Conservation (phyloP, 1,140 invertebrate genomes). For the Lamellibrachia luymesi region DNA sequence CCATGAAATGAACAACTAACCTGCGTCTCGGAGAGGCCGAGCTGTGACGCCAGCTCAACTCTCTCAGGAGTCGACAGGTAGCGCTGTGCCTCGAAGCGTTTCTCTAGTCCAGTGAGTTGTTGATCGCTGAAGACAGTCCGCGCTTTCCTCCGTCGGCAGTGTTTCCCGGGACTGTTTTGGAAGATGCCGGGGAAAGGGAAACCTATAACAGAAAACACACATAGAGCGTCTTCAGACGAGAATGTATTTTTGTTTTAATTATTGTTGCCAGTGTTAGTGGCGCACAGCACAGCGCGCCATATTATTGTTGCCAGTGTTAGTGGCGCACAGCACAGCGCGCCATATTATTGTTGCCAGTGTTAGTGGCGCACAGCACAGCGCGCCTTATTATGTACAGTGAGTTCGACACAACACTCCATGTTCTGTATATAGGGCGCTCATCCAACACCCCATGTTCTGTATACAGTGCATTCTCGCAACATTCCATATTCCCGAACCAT, state of each 20-base stretch:
- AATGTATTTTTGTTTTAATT: too few relatives aligned
- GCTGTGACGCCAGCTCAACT: slow-evolving; percentile 55
- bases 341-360: too few relatives aligned
- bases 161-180: slow-evolving; percentile 72
- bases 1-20: slow-evolving; percentile 28
- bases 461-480: background rate
- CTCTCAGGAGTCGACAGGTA: slow-evolving; percentile 88
- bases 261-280: too few relatives aligned
- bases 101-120: slow-evolving; percentile 67
- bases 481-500: background rate
- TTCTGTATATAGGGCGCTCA: too few relatives aligned
- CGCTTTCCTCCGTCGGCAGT: slow-evolving; percentile 88
- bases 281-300: too few relatives aligned
- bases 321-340: too few relatives aligned
- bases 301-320: too few relatives aligned
- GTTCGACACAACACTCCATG: too few relatives aligned
- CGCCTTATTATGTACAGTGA: too few relatives aligned
- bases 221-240: background rate
- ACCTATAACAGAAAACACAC: slow-evolving; percentile 54
- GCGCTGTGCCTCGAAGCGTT: slow-evolving; percentile 91
- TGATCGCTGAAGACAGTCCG: slow-evolving; percentile 97
- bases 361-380: too few relatives aligned
- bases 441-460: background rate
- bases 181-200: slow-evolving; percentile 72
- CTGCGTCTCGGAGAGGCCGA: slow-evolving; percentile 56